phyloP scores from a whole-genome alignment of 2,797 vertebrate species.

The Lacerta bilineata region DNA sequence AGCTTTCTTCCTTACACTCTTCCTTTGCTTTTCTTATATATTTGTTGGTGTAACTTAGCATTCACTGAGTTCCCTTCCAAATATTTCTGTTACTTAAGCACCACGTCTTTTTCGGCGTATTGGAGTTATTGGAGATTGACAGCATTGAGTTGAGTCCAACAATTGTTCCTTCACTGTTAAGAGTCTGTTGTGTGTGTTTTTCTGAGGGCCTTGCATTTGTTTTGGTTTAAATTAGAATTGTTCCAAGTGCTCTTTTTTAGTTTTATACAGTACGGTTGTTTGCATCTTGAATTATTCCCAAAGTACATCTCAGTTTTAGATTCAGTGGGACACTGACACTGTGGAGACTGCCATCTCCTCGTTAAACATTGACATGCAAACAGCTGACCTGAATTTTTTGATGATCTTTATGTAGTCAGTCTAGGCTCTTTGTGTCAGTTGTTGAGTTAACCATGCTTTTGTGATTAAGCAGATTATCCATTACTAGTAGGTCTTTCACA shows the following conservation, averaged over 20 bases:
- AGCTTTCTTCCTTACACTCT: neutral
- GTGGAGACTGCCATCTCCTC: neutral
- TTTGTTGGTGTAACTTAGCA: neutral
- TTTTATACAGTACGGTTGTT: neutral
- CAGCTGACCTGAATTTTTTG: neutral
- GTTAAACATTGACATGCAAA: neutral
- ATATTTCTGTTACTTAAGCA: neutral
- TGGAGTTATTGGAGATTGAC: no score
- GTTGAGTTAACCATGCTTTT: neutral
- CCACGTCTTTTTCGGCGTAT: neutral
- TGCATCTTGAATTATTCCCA: neutral
- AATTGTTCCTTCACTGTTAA: neutral
- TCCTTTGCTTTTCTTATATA: neutral
- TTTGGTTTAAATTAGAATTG: neutral
- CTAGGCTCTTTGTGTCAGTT: neutral
- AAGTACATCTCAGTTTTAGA: neutral
- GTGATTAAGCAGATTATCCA: neutral
- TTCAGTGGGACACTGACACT: neutral
- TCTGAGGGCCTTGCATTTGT: neutral
- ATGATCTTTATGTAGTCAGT: neutral
- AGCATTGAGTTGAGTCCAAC: neutral
- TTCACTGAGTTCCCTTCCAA: neutral
- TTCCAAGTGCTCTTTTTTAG: neutral
- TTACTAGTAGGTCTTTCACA: neutral
- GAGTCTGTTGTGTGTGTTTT: neutral